Base-by-base conservation (phyloP, 2,113 vertebrate species). In the Zingel zingel region DNA sequence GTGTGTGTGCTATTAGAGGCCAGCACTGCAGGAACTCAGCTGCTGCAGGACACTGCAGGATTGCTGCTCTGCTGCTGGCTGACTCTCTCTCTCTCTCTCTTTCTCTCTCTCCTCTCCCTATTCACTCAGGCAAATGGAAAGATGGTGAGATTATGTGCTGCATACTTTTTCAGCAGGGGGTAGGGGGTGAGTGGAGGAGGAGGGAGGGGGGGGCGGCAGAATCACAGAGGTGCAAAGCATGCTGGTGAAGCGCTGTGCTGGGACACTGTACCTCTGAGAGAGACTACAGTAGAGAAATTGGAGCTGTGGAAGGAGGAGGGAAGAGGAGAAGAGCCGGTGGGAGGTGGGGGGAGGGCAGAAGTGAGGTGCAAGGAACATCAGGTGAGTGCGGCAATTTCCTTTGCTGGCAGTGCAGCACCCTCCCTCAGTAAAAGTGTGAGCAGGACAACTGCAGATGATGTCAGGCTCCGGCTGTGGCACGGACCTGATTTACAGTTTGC, bases 1-100 rank as follows among this genome's bases (percentile, higher is more conserved):
- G 74, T 81, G 77, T 69, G 73, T 85, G 74, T 79, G 81, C 80
- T 90, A 77, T 71, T 69, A 81, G 79, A 86, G 83, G 86, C 86
- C 90, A 69, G 89, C 90, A 94, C 95, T 96, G 95, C 95, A 96
- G 92, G 91, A 95, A 90, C 85, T 91, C 81, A 88, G 88, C 89
- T 94, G 93, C 95, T 94, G 95, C 93, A 95, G 94, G 94, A 94
- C 91, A 91, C 93, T 95, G 94, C 94, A 95, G 93, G 93, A 94
- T 91, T 88, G 90, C 88, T 89, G 88, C 45, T 92, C 84, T 89
- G 81, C 86, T 94, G 86, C 91, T 79, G 81, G 30, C 93, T 93
- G 88, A 81, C 83, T 59, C 45, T 59, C 85, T 86, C 77, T 80
- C 79, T 82, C 43, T 33, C 30, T 51, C 47, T 69, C 48, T 54